These are phyloP conservation scores for Syngnathus floridae DNA, from an alignment of 2,113 vertebrate genomes.

Conservation along the genomic window DNA sequence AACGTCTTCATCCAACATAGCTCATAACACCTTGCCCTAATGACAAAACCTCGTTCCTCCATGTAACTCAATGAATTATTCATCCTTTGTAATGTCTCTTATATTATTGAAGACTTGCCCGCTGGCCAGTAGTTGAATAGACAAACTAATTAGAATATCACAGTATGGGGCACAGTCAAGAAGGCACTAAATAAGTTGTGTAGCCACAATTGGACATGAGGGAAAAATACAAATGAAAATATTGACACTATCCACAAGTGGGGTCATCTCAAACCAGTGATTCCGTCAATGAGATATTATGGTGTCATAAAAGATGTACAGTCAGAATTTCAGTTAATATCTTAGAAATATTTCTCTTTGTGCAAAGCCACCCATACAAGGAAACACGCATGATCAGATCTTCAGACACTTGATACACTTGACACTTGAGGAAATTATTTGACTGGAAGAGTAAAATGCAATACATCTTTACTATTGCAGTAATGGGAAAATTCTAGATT, in stretches of 20 bases:
- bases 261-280: no score
- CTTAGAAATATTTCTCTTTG: neutral
- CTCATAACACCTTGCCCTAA: constrained; percentile 19
- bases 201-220: no score
- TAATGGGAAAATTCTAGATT: no score
- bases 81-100: constrained; percentile 22
- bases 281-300: neutral
- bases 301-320: neutral
- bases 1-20: constrained; percentile 16
- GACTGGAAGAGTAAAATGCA: neutral
- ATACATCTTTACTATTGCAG: no score
- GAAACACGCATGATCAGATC: neutral
- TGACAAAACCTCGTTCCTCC: neutral
- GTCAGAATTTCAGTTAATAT: neutral
- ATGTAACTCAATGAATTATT: constrained; percentile 35
- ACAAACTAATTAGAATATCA: constrained; percentile 28
- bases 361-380: neutral
- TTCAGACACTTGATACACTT: neutral
- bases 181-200: neutral
- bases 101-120: constrained; percentile 29
- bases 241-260: no score
- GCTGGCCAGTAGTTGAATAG: constrained; percentile 21
- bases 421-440: neutral
- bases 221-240: neutral
- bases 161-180: neutral